Evolutionary conservation across 2,888 invertebrate genomes (phyloP).

Genomic region (Pyrochroa serraticornis): DNA sequence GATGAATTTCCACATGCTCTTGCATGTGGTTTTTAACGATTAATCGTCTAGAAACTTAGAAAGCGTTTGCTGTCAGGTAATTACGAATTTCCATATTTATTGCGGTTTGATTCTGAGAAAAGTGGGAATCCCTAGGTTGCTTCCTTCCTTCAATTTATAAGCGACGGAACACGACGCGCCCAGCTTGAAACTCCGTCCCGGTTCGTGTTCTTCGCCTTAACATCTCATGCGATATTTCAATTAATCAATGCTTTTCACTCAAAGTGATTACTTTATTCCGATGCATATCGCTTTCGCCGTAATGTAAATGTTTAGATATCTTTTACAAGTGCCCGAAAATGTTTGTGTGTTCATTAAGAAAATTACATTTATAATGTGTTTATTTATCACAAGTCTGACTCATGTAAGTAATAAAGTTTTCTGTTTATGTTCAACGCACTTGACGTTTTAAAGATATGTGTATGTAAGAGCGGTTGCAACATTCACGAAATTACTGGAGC

Average conservation of each 20-base stretch:
- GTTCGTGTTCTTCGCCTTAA: neutral
- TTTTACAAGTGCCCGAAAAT: slow-evolving; percentile 24
- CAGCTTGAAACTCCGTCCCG: slow-evolving; percentile 14
- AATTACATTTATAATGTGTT: slow-evolving; percentile 33
- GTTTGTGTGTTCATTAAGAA: slow-evolving; percentile 31
- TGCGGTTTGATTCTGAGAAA: neutral
- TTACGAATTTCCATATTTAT: slow-evolving; percentile 12
- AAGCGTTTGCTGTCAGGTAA: neutral
- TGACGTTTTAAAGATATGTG: slow-evolving; percentile 20
- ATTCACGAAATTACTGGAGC: slow-evolving; percentile 13
- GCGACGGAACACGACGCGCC: neutral
- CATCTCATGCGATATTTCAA: slow-evolving; percentile 24
- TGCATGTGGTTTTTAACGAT: neutral
- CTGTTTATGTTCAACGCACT: slow-evolving; percentile 17
- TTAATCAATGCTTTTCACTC: slow-evolving; percentile 29
- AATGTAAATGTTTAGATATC: slow-evolving; percentile 28
- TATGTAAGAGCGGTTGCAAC: slow-evolving; percentile 5
- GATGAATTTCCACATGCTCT: neutral
- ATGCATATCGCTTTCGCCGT: slow-evolving; percentile 13
- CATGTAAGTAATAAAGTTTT: slow-evolving; percentile 23
- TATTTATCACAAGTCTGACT: slow-evolving; percentile 22
- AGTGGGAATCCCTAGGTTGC: neutral
- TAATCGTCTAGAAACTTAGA: neutral
- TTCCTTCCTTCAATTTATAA: slow-evolving; percentile 20
- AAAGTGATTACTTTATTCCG: slow-evolving; percentile 24